phyloP scores from a whole-genome alignment of 1,140 invertebrate genomes.

The Lepidurus apus region DNA sequence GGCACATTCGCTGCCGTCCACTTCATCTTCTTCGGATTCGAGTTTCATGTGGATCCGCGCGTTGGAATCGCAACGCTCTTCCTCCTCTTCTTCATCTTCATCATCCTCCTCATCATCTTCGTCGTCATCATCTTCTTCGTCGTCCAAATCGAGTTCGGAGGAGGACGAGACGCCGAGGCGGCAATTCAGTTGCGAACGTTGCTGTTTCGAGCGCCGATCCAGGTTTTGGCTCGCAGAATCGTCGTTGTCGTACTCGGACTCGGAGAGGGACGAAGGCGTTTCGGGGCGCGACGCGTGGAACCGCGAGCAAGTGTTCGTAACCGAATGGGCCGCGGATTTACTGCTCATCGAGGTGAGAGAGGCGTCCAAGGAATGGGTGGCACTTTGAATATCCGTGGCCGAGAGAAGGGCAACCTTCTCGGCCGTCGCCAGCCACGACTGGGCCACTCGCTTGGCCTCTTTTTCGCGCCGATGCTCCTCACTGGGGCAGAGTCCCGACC shows the following conservation, averaged over 20 bases:
- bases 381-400: not conserved
- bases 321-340: too few species aligned
- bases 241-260: slow-evolving; percentile 36
- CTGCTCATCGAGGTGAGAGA: not conserved
- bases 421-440: not conserved
- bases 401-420: not conserved
- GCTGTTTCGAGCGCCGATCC: not conserved
- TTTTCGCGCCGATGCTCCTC: slow-evolving; percentile 36
- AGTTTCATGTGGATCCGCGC: slow-evolving; percentile 41
- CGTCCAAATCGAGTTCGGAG: slow-evolving; percentile 39
- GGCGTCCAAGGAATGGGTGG: not conserved
- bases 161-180: slow-evolving; percentile 35
- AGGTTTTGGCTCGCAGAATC: slow-evolving; percentile 19
- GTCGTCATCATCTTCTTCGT: slow-evolving; percentile 44
- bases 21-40: slow-evolving; percentile 38
- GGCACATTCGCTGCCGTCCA: slow-evolving; percentile 39
- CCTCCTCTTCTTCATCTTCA: slow-evolving; percentile 38
- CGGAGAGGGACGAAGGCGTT: slow-evolving; percentile 33
- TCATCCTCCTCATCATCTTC: slow-evolving; percentile 46
- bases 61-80: slow-evolving; percentile 38
- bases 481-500: slow-evolving; percentile 53
- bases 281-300: slow-evolving; percentile 31
- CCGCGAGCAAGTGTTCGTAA: not conserved
- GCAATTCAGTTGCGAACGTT: slow-evolving; percentile 28
- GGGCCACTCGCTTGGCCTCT: slow-evolving; percentile 11